phyloP scores from a whole-genome alignment of 1,140 invertebrate genomes.

The Diorhabda carinulata region DNA sequence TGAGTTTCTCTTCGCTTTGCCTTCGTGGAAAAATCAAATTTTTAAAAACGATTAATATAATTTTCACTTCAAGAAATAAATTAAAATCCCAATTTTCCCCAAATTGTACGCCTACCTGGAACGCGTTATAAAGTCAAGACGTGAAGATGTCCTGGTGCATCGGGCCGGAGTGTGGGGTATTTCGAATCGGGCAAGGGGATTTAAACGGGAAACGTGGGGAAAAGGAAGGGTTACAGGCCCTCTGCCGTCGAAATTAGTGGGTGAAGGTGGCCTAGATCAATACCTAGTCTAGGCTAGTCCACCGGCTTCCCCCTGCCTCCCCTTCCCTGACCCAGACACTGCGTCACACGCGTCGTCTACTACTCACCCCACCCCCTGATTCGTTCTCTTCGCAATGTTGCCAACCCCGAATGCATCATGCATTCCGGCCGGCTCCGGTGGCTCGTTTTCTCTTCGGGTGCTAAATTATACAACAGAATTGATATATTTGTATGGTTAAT shows the following conservation, averaged over 20 bases:
- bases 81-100: not conserved
- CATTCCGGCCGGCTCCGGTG: not conserved
- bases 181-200: not conserved
- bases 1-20: not conserved
- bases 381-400: slow-evolving; percentile 9
- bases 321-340: slow-evolving; percentile 33
- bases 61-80: not conserved
- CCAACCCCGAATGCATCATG: slow-evolving; percentile 14
- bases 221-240: slow-evolving; percentile 11
- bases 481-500: slow-evolving; percentile 7
- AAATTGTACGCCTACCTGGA: not conserved
- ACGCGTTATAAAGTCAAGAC: slow-evolving; percentile 39
- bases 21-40: not conserved
- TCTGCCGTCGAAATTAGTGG: slow-evolving; percentile 45
- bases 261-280: slow-evolving; percentile 47
- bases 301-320: slow-evolving; percentile 24
- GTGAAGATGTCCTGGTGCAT: slow-evolving; percentile 38
- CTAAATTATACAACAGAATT: slow-evolving; percentile 30
- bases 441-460: not conserved
- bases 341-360: slow-evolving; percentile 42
- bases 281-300: slow-evolving; percentile 46
- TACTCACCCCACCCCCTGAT: slow-evolving; percentile 17
- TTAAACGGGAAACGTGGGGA: not conserved
- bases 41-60: not conserved
- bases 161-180: slow-evolving; percentile 12